A percentile compares a stretch with the other conserved stretches of the same genome.
phyloP scores from a whole-genome alignment of 2,888 invertebrate genomes.

The Clivina fossor region DNA sequence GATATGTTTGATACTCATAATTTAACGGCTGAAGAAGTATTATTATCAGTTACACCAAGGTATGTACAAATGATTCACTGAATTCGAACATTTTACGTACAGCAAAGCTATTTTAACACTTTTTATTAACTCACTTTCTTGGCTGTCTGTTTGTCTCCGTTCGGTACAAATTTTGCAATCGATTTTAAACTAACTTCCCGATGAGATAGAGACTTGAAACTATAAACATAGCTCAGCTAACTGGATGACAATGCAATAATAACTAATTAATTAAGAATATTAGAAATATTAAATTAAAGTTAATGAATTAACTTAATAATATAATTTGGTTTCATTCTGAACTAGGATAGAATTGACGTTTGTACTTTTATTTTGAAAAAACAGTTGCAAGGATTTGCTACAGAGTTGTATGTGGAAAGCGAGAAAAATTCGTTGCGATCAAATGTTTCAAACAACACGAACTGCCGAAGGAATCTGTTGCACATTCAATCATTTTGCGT shows the following conservation, averaged over 20 bases:
- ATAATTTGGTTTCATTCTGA: not conserved
- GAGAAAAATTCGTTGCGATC: slow-evolving; percentile 44
- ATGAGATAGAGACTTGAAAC: too few relatives aligned
- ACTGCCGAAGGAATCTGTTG: slow-evolving; percentile 59
- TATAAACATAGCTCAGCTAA: too few relatives aligned
- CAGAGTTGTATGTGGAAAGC: slow-evolving; percentile 48
- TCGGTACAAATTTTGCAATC: too few relatives aligned
- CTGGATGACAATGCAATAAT: too few relatives aligned
- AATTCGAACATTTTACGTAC: not conserved
- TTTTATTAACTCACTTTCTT: too few relatives aligned
- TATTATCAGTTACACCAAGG: slow-evolving; percentile 39
- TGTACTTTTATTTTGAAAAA: not conserved
- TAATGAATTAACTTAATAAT: not conserved
- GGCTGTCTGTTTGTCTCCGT: too few relatives aligned
- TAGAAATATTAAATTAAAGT: not conserved
- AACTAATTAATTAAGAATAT: too few relatives aligned
- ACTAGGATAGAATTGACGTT: not conserved
- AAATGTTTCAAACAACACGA: slow-evolving; percentile 45
- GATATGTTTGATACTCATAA: slow-evolving; percentile 40
- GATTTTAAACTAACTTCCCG: too few relatives aligned
- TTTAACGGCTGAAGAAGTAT: slow-evolving; percentile 34
- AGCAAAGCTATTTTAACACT: too few relatives aligned
- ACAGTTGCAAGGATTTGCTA: slow-evolving; percentile 39
- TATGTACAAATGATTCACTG: slow-evolving; percentile 40
- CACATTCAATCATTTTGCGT: slow-evolving; percentile 63